These are phyloP conservation scores for Mimas tiliae DNA, from an alignment of 2,888 invertebrate genomes.

Conservation along the genomic window DNA sequence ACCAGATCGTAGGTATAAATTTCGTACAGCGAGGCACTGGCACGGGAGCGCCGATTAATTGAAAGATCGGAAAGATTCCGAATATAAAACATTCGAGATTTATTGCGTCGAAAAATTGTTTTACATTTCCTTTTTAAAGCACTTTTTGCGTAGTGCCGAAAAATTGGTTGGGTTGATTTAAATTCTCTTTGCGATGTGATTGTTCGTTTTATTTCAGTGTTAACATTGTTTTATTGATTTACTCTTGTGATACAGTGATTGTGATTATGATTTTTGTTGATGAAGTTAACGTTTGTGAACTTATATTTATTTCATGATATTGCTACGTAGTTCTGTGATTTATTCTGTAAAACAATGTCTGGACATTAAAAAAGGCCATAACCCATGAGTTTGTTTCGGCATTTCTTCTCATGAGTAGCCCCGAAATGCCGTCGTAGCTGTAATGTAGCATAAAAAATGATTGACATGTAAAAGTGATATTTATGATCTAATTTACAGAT, in stretches of 20 bases:
- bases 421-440: no score
- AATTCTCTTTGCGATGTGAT: constrained; percentile 21
- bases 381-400: no score
- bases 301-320: background rate
- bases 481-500: no score
- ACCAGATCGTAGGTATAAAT: constrained; percentile 35
- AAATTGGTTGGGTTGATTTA: constrained; percentile 17
- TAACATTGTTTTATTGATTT: background rate
- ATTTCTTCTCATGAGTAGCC: no score
- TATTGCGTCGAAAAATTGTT: constrained; percentile 36
- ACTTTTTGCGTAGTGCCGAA: constrained; percentile 11
- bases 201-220: background rate
- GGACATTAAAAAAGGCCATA: no score
- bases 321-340: no score
- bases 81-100: constrained; percentile 44
- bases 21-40: constrained; percentile 32
- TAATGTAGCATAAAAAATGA: no score
- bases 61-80: constrained; percentile 45
- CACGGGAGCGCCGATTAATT: constrained; percentile 44
- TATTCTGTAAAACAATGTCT: no score
- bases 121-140: constrained; percentile 18
- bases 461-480: no score
- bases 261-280: background rate
- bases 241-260: background rate
- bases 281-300: background rate